Evolutionary conservation across 2,888 invertebrate species (phyloP), one percentile per base, ranked within the genome.

Genomic region (Lissocephala sabroskyi): DNA sequence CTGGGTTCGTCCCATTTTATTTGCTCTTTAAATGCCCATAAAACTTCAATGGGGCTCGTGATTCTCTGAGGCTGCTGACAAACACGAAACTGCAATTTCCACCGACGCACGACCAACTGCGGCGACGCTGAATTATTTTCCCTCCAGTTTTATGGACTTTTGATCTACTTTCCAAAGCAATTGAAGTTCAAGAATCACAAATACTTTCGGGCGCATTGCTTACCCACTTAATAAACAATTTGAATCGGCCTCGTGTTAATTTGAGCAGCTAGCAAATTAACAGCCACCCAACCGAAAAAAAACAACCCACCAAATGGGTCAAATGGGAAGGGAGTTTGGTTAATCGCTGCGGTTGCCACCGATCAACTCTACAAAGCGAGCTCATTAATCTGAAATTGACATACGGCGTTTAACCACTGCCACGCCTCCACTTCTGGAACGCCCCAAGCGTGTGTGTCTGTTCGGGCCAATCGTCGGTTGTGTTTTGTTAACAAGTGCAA

Each of bases 11-110:
- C n/a, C 28, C 51, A 30, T 63, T 59, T 57, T 66, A 59, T 67
- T 62, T 51, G 41, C 52, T 48, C 54, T 57, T 56, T 60, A 52
- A 63, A 66, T 37, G 57, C 43, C 49, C 64, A 54, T 59, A 66
- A 64, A 64, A 60, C 46, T 57, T 49, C 48, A 30, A 48, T 37
- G 49, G 50, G 39, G 29, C 49, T 33, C 50, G 46, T 49, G 49
- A 65, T 52, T 51, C 14, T 16, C 56, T 32, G 44, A 17, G 40
- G 33, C 41, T 11, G 32, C 29, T 35, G 16, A 39, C 29, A 47
- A n/a, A 63, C 62, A 59, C 51, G 66, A 51, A 65, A 64, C 54
- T 64, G 57, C 52, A 62, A 62, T 60, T 64, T 62, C n/a, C n/a
- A n/a, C n/a, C n/a, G n/a, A n/a, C n/a, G n/a, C n/a, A n/a, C n/a